These are phyloP conservation scores for Lydus trimaculatus DNA, from an alignment of 2,888 invertebrate genomes.

Conservation along the genomic window DNA sequence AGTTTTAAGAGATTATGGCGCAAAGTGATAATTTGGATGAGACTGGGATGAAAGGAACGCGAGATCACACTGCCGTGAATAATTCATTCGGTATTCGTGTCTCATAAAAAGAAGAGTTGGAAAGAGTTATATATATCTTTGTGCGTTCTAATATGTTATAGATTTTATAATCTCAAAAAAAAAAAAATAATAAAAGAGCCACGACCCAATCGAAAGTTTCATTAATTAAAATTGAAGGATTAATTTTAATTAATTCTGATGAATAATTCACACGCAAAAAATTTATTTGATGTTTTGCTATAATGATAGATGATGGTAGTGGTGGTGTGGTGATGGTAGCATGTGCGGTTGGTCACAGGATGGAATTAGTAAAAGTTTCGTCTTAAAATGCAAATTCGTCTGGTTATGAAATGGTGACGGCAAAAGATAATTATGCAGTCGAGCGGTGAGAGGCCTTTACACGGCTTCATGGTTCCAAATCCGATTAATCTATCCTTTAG, in stretches of 20 bases:
- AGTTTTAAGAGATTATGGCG: conserved; percentile 54
- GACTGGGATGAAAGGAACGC: conserved; percentile 47
- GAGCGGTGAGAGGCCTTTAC: conserved; percentile 55
- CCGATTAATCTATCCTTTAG: conserved; percentile 58
- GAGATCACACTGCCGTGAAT: conserved; percentile 48
- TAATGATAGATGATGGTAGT: background rate
- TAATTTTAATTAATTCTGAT: background rate
- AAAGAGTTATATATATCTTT: background rate
- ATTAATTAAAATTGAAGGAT: background rate
- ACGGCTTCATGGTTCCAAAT: conserved; percentile 60
- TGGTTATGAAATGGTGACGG: conserved; percentile 47
- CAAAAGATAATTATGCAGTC: conserved; percentile 58
- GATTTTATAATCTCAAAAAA: background rate
- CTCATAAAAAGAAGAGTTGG: background rate
- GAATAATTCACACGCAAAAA: background rate
- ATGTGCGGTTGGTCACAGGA: conserved; percentile 49
- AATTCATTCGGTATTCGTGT: conserved; percentile 46
- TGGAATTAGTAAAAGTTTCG: conserved; percentile 51
- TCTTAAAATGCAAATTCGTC: conserved; percentile 58
- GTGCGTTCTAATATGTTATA: background rate
- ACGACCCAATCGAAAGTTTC: background rate
- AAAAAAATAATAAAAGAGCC: background rate
- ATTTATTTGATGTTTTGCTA: background rate
- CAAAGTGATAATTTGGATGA: conserved; percentile 56
- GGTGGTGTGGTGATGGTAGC: conserved; percentile 32